phyloP scores from a whole-genome alignment of 2,888 invertebrate genomes.

The Panzeria rudis region DNA sequence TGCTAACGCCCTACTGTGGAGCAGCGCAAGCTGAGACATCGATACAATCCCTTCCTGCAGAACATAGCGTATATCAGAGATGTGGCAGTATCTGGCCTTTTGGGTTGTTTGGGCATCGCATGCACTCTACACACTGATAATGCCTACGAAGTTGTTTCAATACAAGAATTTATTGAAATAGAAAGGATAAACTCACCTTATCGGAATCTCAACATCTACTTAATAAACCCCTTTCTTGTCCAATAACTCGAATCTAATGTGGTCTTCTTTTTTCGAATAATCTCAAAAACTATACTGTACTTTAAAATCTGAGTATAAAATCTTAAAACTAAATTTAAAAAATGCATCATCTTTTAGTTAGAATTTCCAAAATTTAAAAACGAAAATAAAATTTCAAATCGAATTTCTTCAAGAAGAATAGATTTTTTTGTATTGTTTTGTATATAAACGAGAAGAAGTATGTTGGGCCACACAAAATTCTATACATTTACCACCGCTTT shows the following conservation, averaged over 20 bases:
- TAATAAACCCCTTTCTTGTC: neutral
- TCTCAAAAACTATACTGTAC: conserved; percentile 6
- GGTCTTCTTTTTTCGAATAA: neutral
- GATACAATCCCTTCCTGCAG: too few relatives aligned
- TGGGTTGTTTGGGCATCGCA: too few relatives aligned
- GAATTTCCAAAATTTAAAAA: conserved; percentile 20
- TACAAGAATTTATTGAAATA: too few relatives aligned
- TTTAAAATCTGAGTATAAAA: neutral
- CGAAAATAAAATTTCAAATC: conserved; percentile 25
- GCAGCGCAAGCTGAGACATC: too few relatives aligned
- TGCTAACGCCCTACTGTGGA: too few relatives aligned
- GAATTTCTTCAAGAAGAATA: conserved; percentile 47
- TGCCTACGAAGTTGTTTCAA: too few relatives aligned
- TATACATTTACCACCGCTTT: conserved; percentile 62
- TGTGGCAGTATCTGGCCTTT: too few relatives aligned
- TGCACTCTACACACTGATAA: too few relatives aligned
- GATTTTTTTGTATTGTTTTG: conserved; percentile 39
- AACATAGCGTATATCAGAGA: too few relatives aligned
- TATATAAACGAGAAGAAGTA: conserved; percentile 31
- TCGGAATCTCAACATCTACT: too few relatives aligned
- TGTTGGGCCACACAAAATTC: conserved; percentile 61
- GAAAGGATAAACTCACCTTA: too few relatives aligned
- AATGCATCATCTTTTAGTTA: conserved; percentile 7
- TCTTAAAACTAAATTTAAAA: conserved; percentile 9
- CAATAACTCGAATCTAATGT: neutral